A percentile compares a stretch with the other conserved stretches of the same genome.
phyloP scores from a whole-genome alignment of 2,888 invertebrate species.

The Bembecia ichneumoniformis region DNA sequence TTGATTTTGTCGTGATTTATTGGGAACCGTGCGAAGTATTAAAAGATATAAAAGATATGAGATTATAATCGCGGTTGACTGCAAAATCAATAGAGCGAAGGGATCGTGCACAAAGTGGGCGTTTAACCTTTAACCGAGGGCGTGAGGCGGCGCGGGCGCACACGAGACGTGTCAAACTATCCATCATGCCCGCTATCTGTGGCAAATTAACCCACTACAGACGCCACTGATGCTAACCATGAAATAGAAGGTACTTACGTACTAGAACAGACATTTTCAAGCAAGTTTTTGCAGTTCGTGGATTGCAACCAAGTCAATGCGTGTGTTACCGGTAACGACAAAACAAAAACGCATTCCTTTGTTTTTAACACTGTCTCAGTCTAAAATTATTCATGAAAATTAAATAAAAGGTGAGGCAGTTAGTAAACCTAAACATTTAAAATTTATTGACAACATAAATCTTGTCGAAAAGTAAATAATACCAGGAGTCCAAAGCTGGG shows the following conservation, averaged over 20 bases:
- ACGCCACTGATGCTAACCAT: conserved; percentile 33
- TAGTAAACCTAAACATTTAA: too few relatives aligned
- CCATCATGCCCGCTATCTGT: conserved; percentile 57
- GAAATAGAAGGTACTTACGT: too few relatives aligned
- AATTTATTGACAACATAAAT: too few relatives aligned
- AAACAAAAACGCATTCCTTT: too few relatives aligned
- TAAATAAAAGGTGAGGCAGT: too few relatives aligned
- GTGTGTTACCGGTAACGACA: too few relatives aligned
- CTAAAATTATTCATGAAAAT: too few relatives aligned
- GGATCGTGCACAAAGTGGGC: conserved; percentile 64
- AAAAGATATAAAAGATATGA: conserved; percentile 32
- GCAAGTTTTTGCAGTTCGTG: too few relatives aligned
- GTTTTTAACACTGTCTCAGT: conserved; percentile 10
- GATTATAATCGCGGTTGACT: conserved; percentile 52
- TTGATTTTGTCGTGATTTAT: conserved; percentile 22
- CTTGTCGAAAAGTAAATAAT: too few relatives aligned
- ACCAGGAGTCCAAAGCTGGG: too few relatives aligned
- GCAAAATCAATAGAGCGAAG: conserved; percentile 61
- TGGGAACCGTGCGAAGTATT: conserved; percentile 15
- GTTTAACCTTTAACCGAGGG: conserved; percentile 62
- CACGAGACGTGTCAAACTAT: conserved; percentile 55
- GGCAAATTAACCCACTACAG: conserved; percentile 58
- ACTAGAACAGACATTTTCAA: too few relatives aligned
- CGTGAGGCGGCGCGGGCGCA: conserved; percentile 44
- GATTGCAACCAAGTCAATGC: too few relatives aligned